These are phyloP conservation scores for Tolypeutes matacus DNA, from an alignment of 2,797 vertebrate genomes.

Conservation along the genomic window DNA sequence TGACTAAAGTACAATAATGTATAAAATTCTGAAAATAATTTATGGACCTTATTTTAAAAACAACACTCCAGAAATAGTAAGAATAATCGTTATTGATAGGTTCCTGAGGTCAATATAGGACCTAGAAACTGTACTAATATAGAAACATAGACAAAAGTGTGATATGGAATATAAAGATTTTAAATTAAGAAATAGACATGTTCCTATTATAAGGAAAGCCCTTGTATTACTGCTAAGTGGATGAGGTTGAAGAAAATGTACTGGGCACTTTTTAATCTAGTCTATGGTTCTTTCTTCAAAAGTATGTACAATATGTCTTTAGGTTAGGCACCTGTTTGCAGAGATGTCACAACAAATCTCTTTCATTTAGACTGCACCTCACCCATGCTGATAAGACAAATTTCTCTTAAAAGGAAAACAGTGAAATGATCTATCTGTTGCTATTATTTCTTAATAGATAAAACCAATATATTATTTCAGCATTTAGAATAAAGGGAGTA, in stretches of 20 bases:
- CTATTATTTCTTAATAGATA: constrained; percentile 33
- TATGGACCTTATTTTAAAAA: neutral
- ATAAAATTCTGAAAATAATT: neutral
- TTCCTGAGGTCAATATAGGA: neutral
- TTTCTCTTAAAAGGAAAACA: neutral
- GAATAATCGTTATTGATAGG: constrained; percentile 39
- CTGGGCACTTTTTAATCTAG: neutral
- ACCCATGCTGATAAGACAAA: constrained; percentile 16
- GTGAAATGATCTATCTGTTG: neutral
- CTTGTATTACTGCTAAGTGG: constrained; percentile 27
- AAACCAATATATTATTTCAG: constrained; percentile 23
- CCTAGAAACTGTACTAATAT: constrained; percentile 5
- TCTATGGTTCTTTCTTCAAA: constrained; percentile 21
- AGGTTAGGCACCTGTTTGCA: neutral
- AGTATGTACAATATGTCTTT: neutral
- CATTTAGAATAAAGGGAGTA: neutral
- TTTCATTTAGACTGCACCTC: constrained; percentile 29
- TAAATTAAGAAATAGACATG: constrained; percentile 47
- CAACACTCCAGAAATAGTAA: neutral
- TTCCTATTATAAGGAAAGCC: constrained; percentile 18
- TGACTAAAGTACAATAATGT: neutral
- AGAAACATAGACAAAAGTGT: neutral
- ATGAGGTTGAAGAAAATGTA: constrained; percentile 9
- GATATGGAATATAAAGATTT: constrained; percentile 39
- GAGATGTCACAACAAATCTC: constrained; percentile 22